Evolutionary conservation across 2,113 vertebrate species (phyloP).

Genomic region (Notiomystis cincta): DNA sequence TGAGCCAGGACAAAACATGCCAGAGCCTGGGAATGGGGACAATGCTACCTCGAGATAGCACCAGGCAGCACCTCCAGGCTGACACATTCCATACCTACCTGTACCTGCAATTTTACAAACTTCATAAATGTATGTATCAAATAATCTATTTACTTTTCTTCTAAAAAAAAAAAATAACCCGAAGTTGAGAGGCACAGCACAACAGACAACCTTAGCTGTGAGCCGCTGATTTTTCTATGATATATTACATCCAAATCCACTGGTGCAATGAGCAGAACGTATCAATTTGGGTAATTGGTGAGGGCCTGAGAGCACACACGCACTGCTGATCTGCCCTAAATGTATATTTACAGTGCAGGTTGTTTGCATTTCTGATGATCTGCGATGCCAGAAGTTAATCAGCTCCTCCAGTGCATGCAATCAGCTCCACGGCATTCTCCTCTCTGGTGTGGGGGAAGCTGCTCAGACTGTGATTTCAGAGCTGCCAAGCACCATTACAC

Average conservation of each 20-base stretch:
- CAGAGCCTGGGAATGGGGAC: background rate
- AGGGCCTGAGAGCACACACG: background rate
- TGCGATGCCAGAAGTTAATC: background rate
- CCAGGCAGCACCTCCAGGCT: background rate
- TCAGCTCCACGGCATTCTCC: background rate
- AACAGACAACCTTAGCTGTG: conserved; percentile 14
- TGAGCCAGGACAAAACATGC: background rate
- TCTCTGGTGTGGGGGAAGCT: background rate
- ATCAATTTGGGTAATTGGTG: conserved; percentile 35
- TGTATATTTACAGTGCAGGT: background rate
- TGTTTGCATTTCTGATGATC: conserved; percentile 57
- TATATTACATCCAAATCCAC: rapidly evolving
- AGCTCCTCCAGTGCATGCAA: background rate
- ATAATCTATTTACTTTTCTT: background rate
- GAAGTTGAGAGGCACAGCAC: background rate
- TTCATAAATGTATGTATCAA: background rate
- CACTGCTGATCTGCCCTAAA: background rate
- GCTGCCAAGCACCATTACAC: background rate
- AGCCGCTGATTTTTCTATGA: background rate
- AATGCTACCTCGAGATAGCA: rapidly evolving
- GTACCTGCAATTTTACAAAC: background rate
- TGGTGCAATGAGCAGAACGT: rapidly evolving
- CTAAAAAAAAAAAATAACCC: background rate
- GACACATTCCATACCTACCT: background rate
- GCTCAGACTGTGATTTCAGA: background rate